Base-by-base conservation (phyloP, 2,797 vertebrate species). In the Trachurus trachurus region DNA sequence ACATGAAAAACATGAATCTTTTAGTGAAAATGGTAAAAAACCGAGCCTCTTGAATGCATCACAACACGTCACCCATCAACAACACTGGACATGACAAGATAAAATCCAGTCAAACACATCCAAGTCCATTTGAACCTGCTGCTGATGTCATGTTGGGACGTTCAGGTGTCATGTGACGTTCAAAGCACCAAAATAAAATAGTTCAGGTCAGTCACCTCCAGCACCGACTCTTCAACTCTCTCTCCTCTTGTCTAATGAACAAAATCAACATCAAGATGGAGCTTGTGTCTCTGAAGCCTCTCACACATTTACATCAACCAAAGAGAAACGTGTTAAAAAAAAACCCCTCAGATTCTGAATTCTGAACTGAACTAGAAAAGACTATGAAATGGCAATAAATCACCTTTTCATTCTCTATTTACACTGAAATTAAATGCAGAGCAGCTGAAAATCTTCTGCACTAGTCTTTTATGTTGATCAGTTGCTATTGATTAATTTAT, bases 321-420 rank as follows among this genome's bases (percentile, higher is more conserved):
- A 21, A 74, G 50, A 67, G 57, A 76, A 69, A 69, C 64, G 45
- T 37, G 57, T 69, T 69, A 74, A 45, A 52, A 45, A 40, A 26
- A 26, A 26, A 26, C 26, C 26, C 21, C 21, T 17, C n/a, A 58
- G 10, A 53, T 17, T 68, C 17, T 10, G n/a, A n/a, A 21, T 50
- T n/a, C 19, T 10, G 2, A 19, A 8, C n/a, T 49, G 1, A 9
- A 49, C 8, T 3, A 49, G n/a, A 19, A 47, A n/a, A 8, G 47
- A 8, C 9, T 1, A 49, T n/a, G 1, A 49, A n/a, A 49, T 47
- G 6, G 6, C 45, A 16, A 47, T 10, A 10, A 44, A 47, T 17
- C 44, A 17, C 16, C 7, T 47, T 17, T 17, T 50, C 8, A n/a
- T 4, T 1, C 4, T 50, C 3, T 3, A 21, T 21, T 50, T 5